phyloP scores from a whole-genome alignment of 1,140 invertebrate species.

The Hermetia illucens region DNA sequence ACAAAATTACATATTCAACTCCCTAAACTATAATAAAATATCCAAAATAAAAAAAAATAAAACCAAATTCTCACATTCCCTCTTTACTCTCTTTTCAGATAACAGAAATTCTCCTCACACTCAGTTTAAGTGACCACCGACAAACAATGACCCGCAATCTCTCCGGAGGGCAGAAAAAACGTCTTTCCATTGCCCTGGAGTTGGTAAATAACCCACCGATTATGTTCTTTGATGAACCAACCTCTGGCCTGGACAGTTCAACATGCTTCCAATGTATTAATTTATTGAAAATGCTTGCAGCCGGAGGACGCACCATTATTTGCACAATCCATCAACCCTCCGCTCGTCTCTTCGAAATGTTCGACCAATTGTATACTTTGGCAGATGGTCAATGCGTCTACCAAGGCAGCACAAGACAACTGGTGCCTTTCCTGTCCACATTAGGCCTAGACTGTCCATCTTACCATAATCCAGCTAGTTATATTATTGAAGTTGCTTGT shows the following conservation, averaged over 20 bases:
- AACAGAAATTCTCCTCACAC: slow-evolving; percentile 77
- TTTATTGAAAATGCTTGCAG: slow-evolving; percentile 71
- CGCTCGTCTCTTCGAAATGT: slow-evolving; percentile 91
- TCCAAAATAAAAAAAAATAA: too few relatives aligned
- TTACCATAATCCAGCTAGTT: slow-evolving; percentile 95
- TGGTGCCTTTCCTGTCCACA: slow-evolving; percentile 76
- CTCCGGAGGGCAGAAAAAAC: slow-evolving; percentile 91
- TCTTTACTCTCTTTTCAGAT: slow-evolving; percentile 41
- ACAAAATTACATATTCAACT: too few relatives aligned
- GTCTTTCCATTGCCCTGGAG: slow-evolving; percentile 90
- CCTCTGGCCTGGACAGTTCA: slow-evolving; percentile 86
- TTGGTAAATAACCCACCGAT: slow-evolving; percentile 88
- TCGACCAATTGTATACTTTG: slow-evolving; percentile 88
- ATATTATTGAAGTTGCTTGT: slow-evolving; percentile 88
- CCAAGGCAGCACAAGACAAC: slow-evolving; percentile 66
- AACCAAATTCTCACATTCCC: not conserved
- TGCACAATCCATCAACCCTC: slow-evolving; percentile 97
- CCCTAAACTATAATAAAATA: too few relatives aligned
- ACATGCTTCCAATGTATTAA: slow-evolving; percentile 90
- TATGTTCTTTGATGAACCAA: slow-evolving; percentile 98
- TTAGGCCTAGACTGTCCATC: slow-evolving; percentile 77
- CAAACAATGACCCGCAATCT: slow-evolving; percentile 80
- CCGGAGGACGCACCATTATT: slow-evolving; percentile 85
- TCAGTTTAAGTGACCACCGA: slow-evolving; percentile 72
- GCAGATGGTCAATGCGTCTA: slow-evolving; percentile 92